phyloP scores from a whole-genome alignment of 2,888 invertebrate species.

The Eulithis prunata region DNA sequence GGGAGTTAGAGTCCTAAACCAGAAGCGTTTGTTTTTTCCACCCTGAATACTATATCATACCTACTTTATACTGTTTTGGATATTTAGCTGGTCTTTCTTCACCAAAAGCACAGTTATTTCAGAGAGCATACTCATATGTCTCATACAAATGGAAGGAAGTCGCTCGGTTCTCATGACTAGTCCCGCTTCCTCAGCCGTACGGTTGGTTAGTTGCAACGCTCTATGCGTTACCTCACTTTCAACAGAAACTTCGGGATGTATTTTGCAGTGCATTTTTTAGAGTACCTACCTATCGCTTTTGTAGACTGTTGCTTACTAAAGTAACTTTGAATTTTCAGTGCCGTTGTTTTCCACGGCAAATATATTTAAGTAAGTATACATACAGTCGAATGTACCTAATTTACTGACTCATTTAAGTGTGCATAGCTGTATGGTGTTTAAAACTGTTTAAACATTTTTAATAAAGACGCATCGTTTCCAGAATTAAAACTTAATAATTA shows the following conservation, averaged over 20 bases:
- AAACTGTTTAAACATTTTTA: conserved; percentile 3
- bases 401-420: neutral
- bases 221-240: conserved; percentile 82
- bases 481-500: neutral
- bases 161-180: conserved; percentile 46
- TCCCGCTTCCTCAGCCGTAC: conserved; percentile 68
- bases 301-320: conserved; percentile 76
- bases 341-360: conserved; percentile 38
- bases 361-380: neutral
- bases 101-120: no score
- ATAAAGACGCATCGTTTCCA: neutral
- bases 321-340: conserved; percentile 66
- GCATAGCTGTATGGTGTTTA: conserved; percentile 1
- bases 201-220: conserved; percentile 82
- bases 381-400: neutral
- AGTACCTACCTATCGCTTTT: conserved; percentile 72
- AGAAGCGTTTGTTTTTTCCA: no score
- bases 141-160: conserved; percentile 1
- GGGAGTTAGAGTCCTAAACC: no score
- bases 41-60: no score
- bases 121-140: no score
- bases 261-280: conserved; percentile 82
- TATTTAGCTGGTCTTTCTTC: no score
- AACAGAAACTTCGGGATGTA: conserved; percentile 80
- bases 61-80: no score